These are phyloP conservation scores for Centropyge bicolor DNA, from an alignment of 2,797 vertebrate genomes.

Conservation along the genomic window DNA sequence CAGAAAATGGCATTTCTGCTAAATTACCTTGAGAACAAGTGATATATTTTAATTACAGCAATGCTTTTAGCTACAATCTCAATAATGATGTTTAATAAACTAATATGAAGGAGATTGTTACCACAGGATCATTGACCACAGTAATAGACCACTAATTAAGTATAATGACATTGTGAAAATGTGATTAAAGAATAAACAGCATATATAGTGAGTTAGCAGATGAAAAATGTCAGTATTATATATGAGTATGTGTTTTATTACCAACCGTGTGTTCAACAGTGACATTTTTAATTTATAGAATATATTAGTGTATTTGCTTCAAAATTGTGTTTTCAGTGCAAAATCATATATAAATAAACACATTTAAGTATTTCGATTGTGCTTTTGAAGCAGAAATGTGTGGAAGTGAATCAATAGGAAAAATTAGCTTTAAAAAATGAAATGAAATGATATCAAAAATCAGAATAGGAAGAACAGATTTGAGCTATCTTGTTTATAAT, in stretches of 20 bases:
- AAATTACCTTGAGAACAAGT: slow-evolving; percentile 32
- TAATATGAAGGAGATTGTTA: slow-evolving; percentile 30
- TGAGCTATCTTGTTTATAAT: background rate
- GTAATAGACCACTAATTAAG: slow-evolving; percentile 48
- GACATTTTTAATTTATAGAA: background rate
- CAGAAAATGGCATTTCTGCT: slow-evolving; percentile 26
- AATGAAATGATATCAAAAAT: background rate
- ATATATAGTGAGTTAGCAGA: slow-evolving; percentile 17
- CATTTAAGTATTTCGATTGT: background rate
- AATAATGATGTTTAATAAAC: slow-evolving; percentile 42
- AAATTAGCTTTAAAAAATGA: background rate
- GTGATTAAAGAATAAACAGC: slow-evolving; percentile 11
- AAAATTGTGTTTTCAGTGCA: background rate
- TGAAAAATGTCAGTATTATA: background rate
- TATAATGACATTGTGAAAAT: slow-evolving; percentile 22
- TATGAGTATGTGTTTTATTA: background rate
- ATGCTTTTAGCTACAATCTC: slow-evolving; percentile 12
- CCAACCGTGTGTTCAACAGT: background rate
- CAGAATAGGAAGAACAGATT: background rate
- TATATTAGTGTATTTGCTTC: background rate
- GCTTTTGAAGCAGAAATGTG: background rate
- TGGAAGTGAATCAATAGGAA: background rate
- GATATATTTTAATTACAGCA: slow-evolving; percentile 43
- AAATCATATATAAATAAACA: background rate
- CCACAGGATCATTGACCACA: slow-evolving; percentile 40